phyloP scores from a whole-genome alignment of 1,140 invertebrate genomes.

The Sinella curviseta region DNA sequence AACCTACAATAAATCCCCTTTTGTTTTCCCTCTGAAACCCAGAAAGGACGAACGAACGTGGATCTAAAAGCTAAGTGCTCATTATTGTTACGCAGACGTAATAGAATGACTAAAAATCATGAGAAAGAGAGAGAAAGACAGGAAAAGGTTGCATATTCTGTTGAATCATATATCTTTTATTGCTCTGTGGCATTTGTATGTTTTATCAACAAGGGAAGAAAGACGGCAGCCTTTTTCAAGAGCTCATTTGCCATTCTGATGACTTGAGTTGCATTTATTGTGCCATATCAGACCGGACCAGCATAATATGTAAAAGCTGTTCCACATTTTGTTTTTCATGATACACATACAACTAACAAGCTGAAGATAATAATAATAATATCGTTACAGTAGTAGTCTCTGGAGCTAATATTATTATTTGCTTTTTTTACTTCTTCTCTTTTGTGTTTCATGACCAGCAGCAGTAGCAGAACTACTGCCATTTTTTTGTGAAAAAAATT shows the following conservation, averaged over 20 bases:
- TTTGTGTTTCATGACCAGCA: no score
- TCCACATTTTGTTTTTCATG: no score
- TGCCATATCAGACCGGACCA: not conserved
- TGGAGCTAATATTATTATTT: no score
- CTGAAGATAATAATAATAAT: no score
- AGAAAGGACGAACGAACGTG: not conserved
- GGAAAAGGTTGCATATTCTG: not conserved
- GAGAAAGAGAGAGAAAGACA: not conserved
- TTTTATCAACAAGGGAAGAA: not conserved
- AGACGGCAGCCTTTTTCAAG: not conserved
- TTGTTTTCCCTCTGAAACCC: not conserved
- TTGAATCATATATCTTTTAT: not conserved
- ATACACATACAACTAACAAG: no score
- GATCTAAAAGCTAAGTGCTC: conserved; percentile 1
- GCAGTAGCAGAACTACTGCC: no score
- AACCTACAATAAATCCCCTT: conserved; percentile 2
- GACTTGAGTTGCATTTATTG: not conserved
- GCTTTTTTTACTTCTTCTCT: no score
- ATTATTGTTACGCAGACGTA: not conserved
- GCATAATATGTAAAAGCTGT: no score
- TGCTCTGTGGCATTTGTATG: not conserved
- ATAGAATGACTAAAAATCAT: no score
- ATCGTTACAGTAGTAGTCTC: no score
- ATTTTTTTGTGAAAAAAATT: no score
- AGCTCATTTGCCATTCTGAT: not conserved